These are phyloP conservation scores for Nomada flava DNA, from an alignment of 2,888 invertebrate species.

Conservation along the genomic window DNA sequence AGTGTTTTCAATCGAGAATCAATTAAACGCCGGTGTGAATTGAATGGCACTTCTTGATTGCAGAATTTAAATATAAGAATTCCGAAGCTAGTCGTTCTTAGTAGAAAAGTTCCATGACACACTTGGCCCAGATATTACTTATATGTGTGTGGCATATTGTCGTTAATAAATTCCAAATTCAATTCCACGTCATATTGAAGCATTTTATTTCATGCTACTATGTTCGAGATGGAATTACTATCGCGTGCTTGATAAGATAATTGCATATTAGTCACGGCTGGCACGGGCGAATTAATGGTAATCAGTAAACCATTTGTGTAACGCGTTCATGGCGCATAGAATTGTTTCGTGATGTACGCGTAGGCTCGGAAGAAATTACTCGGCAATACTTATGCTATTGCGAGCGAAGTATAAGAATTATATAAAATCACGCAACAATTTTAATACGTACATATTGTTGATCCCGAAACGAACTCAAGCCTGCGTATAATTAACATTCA, in stretches of 20 bases:
- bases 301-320: background rate
- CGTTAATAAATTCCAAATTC: background rate
- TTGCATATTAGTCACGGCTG: background rate
- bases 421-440: background rate
- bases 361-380: background rate
- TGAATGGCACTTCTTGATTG: too few species aligned
- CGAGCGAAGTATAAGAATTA: background rate
- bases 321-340: background rate
- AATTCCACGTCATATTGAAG: background rate
- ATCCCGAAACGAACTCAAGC: background rate
- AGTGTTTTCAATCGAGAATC: too few species aligned
- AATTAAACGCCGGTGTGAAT: too few species aligned
- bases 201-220: background rate
- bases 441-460: background rate
- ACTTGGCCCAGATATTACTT: too few species aligned
- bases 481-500: constrained; percentile 5
- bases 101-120: too few species aligned
- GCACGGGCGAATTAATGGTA: background rate
- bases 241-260: background rate
- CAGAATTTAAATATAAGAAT: too few species aligned
- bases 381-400: background rate
- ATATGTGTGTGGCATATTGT: too few species aligned
- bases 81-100: too few species aligned
- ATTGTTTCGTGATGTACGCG: background rate
- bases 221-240: background rate